Evolutionary conservation across 1,140 invertebrate species (phyloP), one percentile per base, ranked within the genome.

Genomic region (Drepana arcuata): DNA sequence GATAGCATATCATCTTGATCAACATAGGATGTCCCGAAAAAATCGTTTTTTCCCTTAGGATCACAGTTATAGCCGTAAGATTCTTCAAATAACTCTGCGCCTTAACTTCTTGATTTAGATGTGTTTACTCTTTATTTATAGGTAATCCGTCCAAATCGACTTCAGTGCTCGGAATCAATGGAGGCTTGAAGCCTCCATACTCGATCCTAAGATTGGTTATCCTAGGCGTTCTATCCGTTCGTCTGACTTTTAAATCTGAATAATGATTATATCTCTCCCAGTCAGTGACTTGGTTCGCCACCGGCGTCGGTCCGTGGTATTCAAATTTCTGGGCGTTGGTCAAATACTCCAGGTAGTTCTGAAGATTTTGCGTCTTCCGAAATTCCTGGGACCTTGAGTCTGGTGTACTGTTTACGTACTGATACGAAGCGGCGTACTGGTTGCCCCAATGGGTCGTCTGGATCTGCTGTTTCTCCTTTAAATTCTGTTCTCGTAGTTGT

Each of bases 151-250:
- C 73, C 45, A 93, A 89, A 51, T 93, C 91, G 14, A 93, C 91
- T 60, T 93, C 90, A n/a, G 91, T 85, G 0, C 92, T 93, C 1
- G 92, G 92, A 33, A 92, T 86, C 51, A 94, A 68, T 0, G 92
- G 92, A 6, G 92, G 92, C 51, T 92, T 92, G 42, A 94, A 93
- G 0, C 91, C 91, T 1, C 91, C 92, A 54, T 94, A 93, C 43
- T 94, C 92, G 53, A 93, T 86, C 44, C 89, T 89, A 0, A 92
- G 83, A 41, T 88, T 90, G 0, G 44, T 52, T 7, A 69, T 33
- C 43, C 87, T 86, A 1, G 87, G 87, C 34, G 74, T 85, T 24
- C 88, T 84, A 18, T 85, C 86, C 7, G 83, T 48, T 77, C 83
- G 61, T 43, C 73, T 57, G n/a, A 61, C 41, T 36, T 68, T 77